phyloP scores from a whole-genome alignment of 1,140 invertebrate species.

The Tribolium madens region DNA sequence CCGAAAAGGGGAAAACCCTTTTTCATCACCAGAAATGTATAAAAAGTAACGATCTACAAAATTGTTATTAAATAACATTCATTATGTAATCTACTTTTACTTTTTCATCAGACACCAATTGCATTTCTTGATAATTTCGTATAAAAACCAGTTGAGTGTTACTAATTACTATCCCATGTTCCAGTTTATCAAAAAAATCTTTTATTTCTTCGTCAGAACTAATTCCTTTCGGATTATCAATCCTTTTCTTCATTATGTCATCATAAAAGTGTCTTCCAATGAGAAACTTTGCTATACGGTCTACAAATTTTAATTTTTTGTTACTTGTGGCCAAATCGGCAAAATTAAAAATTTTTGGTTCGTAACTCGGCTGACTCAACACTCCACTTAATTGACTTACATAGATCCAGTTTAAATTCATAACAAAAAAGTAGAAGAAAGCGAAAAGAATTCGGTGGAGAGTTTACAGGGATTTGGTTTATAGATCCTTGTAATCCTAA shows the following conservation, averaged over 20 bases:
- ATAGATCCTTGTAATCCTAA: not conserved
- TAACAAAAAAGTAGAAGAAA: not conserved
- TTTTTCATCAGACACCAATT: not conserved
- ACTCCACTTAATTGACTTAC: not conserved
- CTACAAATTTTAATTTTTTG: not conserved
- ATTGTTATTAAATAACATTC: not conserved
- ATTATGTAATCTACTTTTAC: not conserved
- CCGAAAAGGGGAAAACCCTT: not conserved
- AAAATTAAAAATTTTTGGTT: constrained; percentile 2
- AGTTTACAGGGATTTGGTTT: not conserved
- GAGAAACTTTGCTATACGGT: not conserved
- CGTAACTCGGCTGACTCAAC: not conserved
- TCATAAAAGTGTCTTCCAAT: not conserved
- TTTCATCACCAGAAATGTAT: not conserved
- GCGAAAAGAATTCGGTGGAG: not conserved
- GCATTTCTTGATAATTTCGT: not conserved
- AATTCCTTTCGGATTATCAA: not conserved
- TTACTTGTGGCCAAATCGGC: not conserved
- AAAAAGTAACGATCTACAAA: not conserved
- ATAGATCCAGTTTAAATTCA: not conserved
- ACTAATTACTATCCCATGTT: not conserved
- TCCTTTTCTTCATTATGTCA: not conserved
- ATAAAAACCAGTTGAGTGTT: not conserved
- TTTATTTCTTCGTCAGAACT: not conserved
- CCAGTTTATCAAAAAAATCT: not conserved